phyloP scores from a whole-genome alignment of 2,113 vertebrate genomes.

The Perognathus longimembris region DNA sequence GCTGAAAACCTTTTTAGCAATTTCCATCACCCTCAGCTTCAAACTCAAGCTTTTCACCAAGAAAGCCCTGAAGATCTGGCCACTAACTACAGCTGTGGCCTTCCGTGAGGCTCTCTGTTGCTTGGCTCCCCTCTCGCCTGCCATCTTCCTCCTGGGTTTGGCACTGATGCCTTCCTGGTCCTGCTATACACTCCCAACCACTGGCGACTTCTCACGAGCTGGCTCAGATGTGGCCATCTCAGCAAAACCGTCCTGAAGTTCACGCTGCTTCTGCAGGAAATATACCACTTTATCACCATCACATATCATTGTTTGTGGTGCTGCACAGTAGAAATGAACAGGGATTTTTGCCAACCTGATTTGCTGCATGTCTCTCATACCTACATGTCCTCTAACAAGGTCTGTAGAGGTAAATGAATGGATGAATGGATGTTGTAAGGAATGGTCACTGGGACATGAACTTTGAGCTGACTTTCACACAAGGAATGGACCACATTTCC shows the following conservation, averaged over 20 bases:
- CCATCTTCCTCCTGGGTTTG: not conserved
- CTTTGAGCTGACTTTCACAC: not conserved
- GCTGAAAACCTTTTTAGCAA: not conserved
- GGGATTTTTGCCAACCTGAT: not conserved
- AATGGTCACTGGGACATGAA: not conserved
- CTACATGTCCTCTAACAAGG: not conserved
- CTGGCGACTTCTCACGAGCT: accelerated
- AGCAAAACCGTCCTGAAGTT: not conserved
- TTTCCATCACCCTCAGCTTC: not conserved
- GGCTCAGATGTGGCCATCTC: not conserved
- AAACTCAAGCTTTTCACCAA: not conserved
- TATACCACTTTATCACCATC: not conserved
- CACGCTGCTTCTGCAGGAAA: not conserved
- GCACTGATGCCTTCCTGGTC: accelerated
- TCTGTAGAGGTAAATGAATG: not conserved
- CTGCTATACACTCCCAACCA: too few relatives aligned
- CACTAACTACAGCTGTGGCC: not conserved
- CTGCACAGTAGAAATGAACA: not conserved
- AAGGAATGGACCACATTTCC: not conserved
- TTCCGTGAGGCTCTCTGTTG: not conserved
- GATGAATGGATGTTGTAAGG: not conserved
- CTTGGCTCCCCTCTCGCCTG: not conserved
- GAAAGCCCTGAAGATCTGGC: not conserved
- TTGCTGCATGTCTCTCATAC: not conserved
- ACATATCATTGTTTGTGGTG: not conserved